Percentiles rank a stretch among this genome's conserved stretches.
Conservation (phyloP, 2,888 invertebrate species). For the Portevinia maculata region DNA sequence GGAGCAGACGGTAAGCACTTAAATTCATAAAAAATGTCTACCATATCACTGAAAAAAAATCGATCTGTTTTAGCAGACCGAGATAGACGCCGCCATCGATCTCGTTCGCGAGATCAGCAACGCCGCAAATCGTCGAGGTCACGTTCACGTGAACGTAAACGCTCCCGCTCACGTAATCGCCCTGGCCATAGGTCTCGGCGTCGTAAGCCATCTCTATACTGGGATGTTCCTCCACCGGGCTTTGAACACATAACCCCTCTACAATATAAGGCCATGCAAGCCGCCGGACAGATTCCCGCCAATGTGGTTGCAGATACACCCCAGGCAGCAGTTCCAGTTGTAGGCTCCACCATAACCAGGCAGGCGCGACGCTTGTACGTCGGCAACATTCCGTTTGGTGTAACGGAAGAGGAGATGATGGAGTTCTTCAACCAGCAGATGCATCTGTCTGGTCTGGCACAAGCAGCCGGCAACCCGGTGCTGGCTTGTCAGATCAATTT, state of each 20-base stretch:
- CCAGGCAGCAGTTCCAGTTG: slow-evolving; percentile 98
- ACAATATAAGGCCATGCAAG: slow-evolving; percentile 94
- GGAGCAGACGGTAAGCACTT: slow-evolving; percentile 64
- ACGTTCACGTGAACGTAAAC: slow-evolving; percentile 84
- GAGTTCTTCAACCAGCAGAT: slow-evolving; percentile 99
- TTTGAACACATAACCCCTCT: slow-evolving; percentile 99
- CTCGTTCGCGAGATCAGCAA: slow-evolving; percentile 74
- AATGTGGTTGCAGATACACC: slow-evolving; percentile 95
- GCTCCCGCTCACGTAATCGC: slow-evolving; percentile 81
- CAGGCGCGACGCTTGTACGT: slow-evolving; percentile 97
- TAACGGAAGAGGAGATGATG: slow-evolving; percentile 99
- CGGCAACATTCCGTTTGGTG: slow-evolving; percentile 99
- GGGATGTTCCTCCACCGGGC: slow-evolving; percentile 99
- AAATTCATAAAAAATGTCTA: neutral
- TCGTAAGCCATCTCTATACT: slow-evolving; percentile 96
- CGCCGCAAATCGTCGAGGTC: slow-evolving; percentile 84
- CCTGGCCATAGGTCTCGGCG: slow-evolving; percentile 85
- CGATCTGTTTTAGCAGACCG: slow-evolving; percentile 72
- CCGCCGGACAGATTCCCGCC: slow-evolving; percentile 97
- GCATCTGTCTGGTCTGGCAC: slow-evolving; percentile 98
- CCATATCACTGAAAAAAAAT: neutral
- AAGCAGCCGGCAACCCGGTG: slow-evolving; percentile 99
- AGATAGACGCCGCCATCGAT: slow-evolving; percentile 76
- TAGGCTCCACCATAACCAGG: slow-evolving; percentile 97
- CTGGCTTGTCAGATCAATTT: slow-evolving; percentile 99